Conservation (phyloP, 2,797 vertebrate species). For the Chaunax sp. region DNA sequence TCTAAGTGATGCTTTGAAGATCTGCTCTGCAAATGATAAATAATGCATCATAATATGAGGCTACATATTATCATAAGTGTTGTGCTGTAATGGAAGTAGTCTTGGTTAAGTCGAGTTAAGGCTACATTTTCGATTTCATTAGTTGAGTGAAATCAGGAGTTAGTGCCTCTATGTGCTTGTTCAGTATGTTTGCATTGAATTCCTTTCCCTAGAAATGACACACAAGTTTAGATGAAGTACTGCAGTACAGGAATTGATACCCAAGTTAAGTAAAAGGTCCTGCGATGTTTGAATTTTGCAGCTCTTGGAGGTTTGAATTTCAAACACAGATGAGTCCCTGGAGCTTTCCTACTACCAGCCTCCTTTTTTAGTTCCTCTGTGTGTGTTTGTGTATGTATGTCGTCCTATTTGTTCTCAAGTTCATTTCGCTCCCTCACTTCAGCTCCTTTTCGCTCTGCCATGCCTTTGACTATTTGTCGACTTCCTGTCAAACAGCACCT, state of each 20-base stretch:
- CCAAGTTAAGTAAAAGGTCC: background rate
- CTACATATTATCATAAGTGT: background rate
- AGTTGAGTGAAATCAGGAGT: background rate
- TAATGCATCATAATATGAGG: background rate
- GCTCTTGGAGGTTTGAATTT: background rate
- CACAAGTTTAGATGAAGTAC: background rate
- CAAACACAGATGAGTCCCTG: slow-evolving; percentile 6
- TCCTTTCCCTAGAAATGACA: background rate
- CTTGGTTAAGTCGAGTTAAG: no score
- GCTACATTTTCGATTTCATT: background rate
- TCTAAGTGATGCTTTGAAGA: background rate
- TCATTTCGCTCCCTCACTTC: slow-evolving; percentile 30
- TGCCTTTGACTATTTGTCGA: slow-evolving; percentile 52
- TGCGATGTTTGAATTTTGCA: background rate
- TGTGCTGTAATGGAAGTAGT: background rate
- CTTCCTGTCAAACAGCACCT: slow-evolving; percentile 58
- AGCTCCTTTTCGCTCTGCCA: slow-evolving; percentile 23
- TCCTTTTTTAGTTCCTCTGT: slow-evolving; percentile 11
- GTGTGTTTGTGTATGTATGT: slow-evolving; percentile 7
- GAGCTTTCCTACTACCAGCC: slow-evolving; percentile 12
- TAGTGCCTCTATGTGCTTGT: background rate
- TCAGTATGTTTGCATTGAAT: background rate
- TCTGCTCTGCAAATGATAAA: background rate
- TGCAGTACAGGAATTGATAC: background rate
- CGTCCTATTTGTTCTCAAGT: background rate